These are phyloP conservation scores for Rapana venosa DNA, from an alignment of 2,888 invertebrate species.

Conservation along the genomic window DNA sequence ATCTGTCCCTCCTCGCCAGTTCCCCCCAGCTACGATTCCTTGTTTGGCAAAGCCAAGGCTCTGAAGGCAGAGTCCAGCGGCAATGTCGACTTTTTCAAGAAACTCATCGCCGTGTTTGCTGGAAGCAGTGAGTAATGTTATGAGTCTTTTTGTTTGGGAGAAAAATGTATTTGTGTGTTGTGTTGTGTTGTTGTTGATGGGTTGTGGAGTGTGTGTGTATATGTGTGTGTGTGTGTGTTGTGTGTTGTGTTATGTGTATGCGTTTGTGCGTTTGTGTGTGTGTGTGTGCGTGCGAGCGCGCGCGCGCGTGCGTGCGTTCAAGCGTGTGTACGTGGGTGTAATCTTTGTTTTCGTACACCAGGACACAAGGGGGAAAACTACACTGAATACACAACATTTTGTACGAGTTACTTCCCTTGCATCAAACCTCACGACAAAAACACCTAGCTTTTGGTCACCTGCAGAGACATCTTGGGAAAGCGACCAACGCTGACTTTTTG, in stretches of 20 bases:
- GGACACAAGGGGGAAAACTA: too few relatives aligned
- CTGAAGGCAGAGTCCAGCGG: constrained; percentile 83
- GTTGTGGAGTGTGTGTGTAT: neutral
- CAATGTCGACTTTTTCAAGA: constrained; percentile 83
- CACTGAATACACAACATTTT: too few relatives aligned
- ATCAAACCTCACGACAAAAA: too few relatives aligned
- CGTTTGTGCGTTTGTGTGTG: neutral
- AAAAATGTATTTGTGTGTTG: neutral
- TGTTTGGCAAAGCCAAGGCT: constrained; percentile 84
- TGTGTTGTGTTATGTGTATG: too few relatives aligned
- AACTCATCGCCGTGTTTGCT: constrained; percentile 73
- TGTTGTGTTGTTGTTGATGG: neutral
- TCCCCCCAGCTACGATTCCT: constrained; percentile 85
- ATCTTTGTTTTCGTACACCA: neutral
- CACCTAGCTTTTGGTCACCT: too few relatives aligned
- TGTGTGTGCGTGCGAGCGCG: neutral
- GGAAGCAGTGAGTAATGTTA: constrained; percentile 82
- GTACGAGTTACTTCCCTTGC: too few relatives aligned
- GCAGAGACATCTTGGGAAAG: too few relatives aligned
- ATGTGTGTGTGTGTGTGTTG: neutral
- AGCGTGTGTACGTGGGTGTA: neutral
- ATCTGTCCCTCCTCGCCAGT: constrained; percentile 61
- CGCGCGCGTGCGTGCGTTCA: neutral
- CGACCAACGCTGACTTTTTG: too few relatives aligned
- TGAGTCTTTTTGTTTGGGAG: too few relatives aligned